Evolutionary conservation across 2,888 invertebrate species (phyloP).

Genomic region (Ochropleura plecta): DNA sequence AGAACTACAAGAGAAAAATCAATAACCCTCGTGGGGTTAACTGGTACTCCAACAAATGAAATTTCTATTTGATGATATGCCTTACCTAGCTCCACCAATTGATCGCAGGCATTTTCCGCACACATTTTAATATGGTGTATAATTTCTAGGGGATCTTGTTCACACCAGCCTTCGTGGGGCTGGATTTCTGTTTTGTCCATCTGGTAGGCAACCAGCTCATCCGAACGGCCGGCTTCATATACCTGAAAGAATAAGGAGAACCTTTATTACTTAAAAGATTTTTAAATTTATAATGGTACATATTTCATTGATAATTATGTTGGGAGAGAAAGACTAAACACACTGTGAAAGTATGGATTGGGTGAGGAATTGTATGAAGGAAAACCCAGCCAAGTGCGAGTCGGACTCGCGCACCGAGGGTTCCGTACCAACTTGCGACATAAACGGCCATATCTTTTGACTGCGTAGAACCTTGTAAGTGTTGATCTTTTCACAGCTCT

Average conservation of each 20-base stretch:
- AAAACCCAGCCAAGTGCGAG: too few relatives aligned
- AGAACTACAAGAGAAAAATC: background rate
- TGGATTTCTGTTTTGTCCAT: slow-evolving; percentile 94
- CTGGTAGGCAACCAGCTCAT: slow-evolving; percentile 95
- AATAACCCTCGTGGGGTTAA: background rate
- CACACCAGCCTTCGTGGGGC: slow-evolving; percentile 98
- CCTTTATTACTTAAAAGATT: background rate
- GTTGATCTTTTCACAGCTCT: too few relatives aligned
- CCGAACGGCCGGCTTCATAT: slow-evolving; percentile 94
- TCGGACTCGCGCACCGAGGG: too few relatives aligned
- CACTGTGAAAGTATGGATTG: too few relatives aligned
- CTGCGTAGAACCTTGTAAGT: too few relatives aligned
- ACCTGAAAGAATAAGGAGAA: slow-evolving; percentile 88
- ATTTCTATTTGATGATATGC: slow-evolving; percentile 20
- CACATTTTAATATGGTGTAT: slow-evolving; percentile 94
- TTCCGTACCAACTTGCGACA: too few relatives aligned
- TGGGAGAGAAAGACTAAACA: too few relatives aligned
- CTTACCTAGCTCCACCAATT: slow-evolving; percentile 90
- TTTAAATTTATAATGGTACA: background rate
- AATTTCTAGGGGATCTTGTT: slow-evolving; percentile 97
- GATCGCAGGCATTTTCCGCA: slow-evolving; percentile 93
- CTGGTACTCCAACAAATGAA: background rate
- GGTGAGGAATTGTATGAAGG: too few relatives aligned
- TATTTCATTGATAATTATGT: too few relatives aligned
- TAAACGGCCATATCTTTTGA: too few relatives aligned